Conservation (phyloP, 1,140 invertebrate genomes). For the Acromyrmex heyeri region DNA sequence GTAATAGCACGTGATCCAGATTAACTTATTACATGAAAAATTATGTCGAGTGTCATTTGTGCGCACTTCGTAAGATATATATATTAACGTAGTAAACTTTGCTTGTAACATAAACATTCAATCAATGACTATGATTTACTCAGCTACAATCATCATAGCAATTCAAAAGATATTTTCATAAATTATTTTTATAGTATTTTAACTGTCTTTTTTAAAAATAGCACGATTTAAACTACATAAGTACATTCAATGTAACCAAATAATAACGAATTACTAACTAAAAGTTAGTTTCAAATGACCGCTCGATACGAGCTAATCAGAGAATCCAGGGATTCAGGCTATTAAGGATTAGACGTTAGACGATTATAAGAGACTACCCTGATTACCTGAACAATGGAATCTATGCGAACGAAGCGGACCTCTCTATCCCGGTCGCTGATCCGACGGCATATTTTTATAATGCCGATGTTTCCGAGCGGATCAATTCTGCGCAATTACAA, state of each 20-base stretch:
- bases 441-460: not conserved
- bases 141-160: not conserved
- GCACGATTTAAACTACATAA: not conserved
- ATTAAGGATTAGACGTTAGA: conserved; percentile 43
- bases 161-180: not conserved
- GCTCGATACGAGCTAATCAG: conserved; percentile 25
- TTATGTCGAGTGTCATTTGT: not conserved
- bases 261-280: not conserved
- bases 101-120: not conserved
- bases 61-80: not conserved
- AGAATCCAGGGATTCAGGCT: conserved; percentile 9
- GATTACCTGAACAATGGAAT: conserved; percentile 60
- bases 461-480: conserved; percentile 64
- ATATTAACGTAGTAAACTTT: not conserved
- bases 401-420: conserved; percentile 34
- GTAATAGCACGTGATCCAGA: not conserved
- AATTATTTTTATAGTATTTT: conserved; percentile 1
- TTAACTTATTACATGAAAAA: conserved; percentile 4
- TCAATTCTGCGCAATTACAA: conserved; percentile 11
- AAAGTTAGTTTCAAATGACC: conserved; percentile 13
- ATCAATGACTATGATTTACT: not conserved
- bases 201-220: not conserved
- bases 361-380: conserved; percentile 53
- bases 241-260: not conserved
- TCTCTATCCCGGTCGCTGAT: conserved; percentile 15